These are phyloP conservation scores for Pantelozetes paolii DNA, from an alignment of 2,888 invertebrate genomes.

Conservation along the genomic window DNA sequence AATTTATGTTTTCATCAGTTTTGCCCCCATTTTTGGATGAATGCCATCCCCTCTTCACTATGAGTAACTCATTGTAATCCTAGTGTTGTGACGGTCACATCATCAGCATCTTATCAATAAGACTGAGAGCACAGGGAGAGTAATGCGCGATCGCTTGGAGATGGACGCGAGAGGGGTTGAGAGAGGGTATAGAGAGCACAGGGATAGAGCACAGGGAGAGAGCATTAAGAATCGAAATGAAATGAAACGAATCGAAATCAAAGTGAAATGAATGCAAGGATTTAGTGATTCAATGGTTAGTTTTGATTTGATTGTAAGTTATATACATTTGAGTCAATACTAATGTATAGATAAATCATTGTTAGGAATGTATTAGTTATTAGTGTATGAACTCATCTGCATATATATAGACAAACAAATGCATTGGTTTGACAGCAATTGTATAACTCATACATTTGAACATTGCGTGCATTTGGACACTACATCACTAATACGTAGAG, in stretches of 20 bases:
- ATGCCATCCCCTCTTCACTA: conserved; percentile 12
- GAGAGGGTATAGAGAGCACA: too few species aligned
- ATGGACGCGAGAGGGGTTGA: too few species aligned
- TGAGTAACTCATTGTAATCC: conserved; percentile 34
- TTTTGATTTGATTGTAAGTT: conserved; percentile 29
- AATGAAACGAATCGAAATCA: conserved; percentile 17
- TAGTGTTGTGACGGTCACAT: conserved; percentile 31
- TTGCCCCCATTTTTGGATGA: conserved; percentile 29
- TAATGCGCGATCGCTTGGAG: not conserved
- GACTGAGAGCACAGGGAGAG: not conserved
- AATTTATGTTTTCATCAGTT: conserved; percentile 36
- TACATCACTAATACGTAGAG: conserved; percentile 25
- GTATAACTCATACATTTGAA: conserved; percentile 20
- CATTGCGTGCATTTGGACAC: conserved; percentile 23
- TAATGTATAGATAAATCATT: conserved; percentile 31
- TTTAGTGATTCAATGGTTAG: conserved; percentile 17
- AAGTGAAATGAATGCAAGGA: conserved; percentile 28
- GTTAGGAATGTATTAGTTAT: conserved; percentile 25
- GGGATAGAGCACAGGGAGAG: not conserved
- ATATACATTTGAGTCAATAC: conserved; percentile 2
- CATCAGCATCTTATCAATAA: conserved; percentile 33
- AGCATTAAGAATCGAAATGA: not conserved
- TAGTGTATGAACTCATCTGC: conserved; percentile 19
- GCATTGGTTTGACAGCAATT: conserved; percentile 3
- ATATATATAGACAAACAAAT: conserved; percentile 21